These are phyloP conservation scores for Torymus texanus DNA, from an alignment of 2,888 invertebrate species.

Conservation along the genomic window DNA sequence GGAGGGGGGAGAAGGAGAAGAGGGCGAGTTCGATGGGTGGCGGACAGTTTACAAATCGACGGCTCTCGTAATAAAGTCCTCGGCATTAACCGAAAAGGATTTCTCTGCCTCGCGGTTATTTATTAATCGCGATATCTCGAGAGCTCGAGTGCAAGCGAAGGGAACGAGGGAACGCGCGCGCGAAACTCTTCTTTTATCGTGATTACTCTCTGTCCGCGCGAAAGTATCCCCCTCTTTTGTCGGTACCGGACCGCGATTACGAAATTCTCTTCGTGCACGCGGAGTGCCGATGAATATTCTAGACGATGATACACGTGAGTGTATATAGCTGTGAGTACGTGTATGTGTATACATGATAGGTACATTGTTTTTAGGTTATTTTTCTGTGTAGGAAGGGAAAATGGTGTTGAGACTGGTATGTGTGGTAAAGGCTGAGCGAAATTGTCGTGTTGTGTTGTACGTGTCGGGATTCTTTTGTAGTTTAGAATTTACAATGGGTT, in stretches of 20 bases:
- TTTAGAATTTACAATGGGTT: too few species aligned
- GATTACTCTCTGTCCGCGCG: constrained; percentile 53
- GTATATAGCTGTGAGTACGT: background rate
- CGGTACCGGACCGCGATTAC: constrained; percentile 44
- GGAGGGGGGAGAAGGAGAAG: background rate
- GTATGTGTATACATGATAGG: too few species aligned
- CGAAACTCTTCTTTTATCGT: constrained; percentile 54
- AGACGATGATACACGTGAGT: background rate
- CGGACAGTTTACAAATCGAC: constrained; percentile 54
- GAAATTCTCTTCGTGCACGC: constrained; percentile 41
- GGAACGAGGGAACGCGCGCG: constrained; percentile 26
- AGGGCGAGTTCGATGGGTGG: constrained; percentile 54
- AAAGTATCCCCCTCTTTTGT: constrained; percentile 48
- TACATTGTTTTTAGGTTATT: constrained; percentile 15
- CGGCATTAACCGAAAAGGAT: constrained; percentile 30
- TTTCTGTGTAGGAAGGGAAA: too few species aligned
- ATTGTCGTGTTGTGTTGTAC: too few species aligned
- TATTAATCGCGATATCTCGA: constrained; percentile 51
- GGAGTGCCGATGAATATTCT: constrained; percentile 29
- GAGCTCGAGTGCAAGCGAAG: too few species aligned
- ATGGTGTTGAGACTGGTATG: too few species aligned
- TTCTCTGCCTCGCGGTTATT: constrained; percentile 41
- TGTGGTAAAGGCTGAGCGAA: too few species aligned
- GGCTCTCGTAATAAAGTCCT: constrained; percentile 57
- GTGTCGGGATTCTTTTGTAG: too few species aligned